Evolutionary conservation across 2,888 invertebrate genomes (phyloP).

Genomic region (Metacarcinus magister): DNA sequence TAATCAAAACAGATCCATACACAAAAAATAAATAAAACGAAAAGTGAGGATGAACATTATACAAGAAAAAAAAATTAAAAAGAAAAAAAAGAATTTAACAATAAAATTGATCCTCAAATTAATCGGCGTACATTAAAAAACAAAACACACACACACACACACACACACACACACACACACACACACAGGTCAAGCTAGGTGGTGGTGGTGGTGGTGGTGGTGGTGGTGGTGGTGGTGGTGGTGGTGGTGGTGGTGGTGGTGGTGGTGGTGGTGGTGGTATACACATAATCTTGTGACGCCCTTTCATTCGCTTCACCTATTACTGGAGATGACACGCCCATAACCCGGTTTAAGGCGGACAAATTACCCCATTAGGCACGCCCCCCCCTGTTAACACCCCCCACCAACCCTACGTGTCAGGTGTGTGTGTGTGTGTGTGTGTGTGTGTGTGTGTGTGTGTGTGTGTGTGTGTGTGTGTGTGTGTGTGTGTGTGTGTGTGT

Average conservation of each 20-base stretch:
- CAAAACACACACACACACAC: background rate
- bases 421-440: background rate
- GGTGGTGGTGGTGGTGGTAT: no score
- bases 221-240: no score
- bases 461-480: slow-evolving; percentile 9
- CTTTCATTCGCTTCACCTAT: background rate
- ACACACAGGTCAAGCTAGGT: background rate
- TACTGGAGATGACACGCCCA: background rate
- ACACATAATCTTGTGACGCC: background rate
- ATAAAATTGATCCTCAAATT: background rate
- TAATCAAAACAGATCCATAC: background rate
- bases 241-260: no score
- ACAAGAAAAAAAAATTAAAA: no score
- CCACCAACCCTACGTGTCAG: background rate
- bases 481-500: background rate
- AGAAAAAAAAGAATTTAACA: no score
- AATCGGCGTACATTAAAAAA: background rate
- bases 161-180: background rate
- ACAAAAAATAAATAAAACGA: no score
- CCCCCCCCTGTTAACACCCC: background rate
- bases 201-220: no score
- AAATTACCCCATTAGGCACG: background rate
- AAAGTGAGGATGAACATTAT: no score
- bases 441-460: background rate
- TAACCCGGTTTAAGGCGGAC: background rate